Evolutionary conservation across 2,888 invertebrate genomes (phyloP).

Genomic region (Conus canariensis): DNA sequence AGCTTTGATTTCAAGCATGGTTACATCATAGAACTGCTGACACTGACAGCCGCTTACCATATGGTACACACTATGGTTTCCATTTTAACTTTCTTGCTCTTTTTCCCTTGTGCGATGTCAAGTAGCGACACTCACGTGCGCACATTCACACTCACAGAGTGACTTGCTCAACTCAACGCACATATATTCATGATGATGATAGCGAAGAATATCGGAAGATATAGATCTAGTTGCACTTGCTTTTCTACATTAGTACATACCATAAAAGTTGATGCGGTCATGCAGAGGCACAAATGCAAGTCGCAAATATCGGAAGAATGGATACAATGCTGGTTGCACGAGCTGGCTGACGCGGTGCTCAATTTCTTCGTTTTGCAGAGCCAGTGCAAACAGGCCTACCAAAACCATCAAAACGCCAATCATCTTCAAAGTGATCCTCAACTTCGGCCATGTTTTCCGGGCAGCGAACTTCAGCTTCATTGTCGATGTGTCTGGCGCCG

Average conservation of each 20-base stretch:
- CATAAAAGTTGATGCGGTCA: conserved; percentile 13
- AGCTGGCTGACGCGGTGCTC: conserved; percentile 25
- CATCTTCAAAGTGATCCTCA: not conserved
- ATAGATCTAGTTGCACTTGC: too few species aligned
- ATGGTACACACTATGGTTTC: too few species aligned
- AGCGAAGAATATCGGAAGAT: too few species aligned
- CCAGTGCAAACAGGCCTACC: not conserved
- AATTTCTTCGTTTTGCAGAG: conserved; percentile 6
- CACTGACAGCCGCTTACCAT: too few species aligned
- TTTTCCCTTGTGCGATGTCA: too few species aligned
- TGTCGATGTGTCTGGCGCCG: not conserved
- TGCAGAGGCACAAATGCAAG: not conserved
- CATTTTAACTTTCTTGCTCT: too few species aligned
- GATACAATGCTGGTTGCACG: conserved; percentile 7
- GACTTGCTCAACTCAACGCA: too few species aligned
- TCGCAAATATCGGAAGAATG: conserved; percentile 2
- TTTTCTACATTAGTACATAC: not conserved
- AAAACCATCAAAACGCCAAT: not conserved
- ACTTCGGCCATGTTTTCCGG: conserved; percentile 7
- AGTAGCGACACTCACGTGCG: too few species aligned
- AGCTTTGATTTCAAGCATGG: too few species aligned
- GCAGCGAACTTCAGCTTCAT: conserved; percentile 16
- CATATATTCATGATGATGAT: too few species aligned
- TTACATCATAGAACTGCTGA: too few species aligned
- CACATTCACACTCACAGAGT: too few species aligned